Base-by-base conservation (phyloP, 1,140 invertebrate species). In the Idris sp. region DNA sequence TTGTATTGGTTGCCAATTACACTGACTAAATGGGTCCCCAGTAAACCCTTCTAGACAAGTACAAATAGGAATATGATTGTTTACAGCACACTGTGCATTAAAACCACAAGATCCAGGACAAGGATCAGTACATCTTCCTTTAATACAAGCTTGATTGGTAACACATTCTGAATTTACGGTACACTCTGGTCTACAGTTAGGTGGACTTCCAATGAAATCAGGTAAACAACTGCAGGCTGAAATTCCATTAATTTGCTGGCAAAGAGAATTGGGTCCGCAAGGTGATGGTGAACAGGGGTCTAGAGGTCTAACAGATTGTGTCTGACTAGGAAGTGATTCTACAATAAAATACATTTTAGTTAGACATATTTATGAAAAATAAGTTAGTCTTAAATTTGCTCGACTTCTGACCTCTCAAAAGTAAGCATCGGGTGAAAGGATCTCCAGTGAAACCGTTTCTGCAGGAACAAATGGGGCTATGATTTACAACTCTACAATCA, bases 281-380 rank as follows among this genome's bases (percentile, higher is more conserved):
- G 93, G 92, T 71, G 85, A 86, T 30, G 92, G 92, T 31, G 88
- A 79, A 76, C 92, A 93, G n/a, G 92, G 92, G 80, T 93, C 90
- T 62, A 92, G 89, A 13, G 19, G 38, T 19, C 5, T n/a, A 4
- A 13, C 43, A 10, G 51, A 4, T 15, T 26, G 43, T 9, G 8
- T 16, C 46, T 30, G 48, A 35, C 11, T 46, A n/a, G 48, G 38
- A 13, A 49, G 9, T 15, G 61, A 30, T 65, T 74, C 72, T 68
- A 58, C 22, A 71, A 40, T 14, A 82, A 43, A 68, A 78, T 78
- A 80, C 19, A 22, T 22, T 4, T 22, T 22, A n/a, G n/a, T n/a
- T n/a, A n/a, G n/a, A n/a, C n/a, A n/a, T n/a, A n/a, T n/a, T n/a
- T n/a, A n/a, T n/a, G n/a, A n/a, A n/a, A n/a, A n/a, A n/a, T n/a